A percentile compares a stretch with the other conserved stretches of the same genome.
Evolutionary conservation across 2,888 invertebrate species (phyloP).

Genomic region (Cataglyphis livida): DNA sequence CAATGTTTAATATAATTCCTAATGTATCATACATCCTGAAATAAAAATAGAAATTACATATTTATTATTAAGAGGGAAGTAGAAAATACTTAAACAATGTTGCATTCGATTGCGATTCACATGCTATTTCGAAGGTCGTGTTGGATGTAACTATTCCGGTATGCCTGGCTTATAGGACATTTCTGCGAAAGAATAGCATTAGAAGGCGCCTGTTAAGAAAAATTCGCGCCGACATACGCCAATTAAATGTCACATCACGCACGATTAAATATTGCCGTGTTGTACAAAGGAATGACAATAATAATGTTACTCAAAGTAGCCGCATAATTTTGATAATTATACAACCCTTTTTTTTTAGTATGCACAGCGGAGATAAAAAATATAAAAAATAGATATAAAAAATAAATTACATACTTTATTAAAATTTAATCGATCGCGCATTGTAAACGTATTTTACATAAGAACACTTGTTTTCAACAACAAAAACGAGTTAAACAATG

Average conservation of each 20-base stretch:
- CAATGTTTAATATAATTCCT: not conserved
- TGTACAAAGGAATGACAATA: constrained; percentile 47
- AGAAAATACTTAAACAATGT: constrained; percentile 14
- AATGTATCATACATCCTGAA: not conserved
- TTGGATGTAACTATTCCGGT: constrained; percentile 37
- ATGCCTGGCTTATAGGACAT: constrained; percentile 20
- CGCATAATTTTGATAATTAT: constrained; percentile 49
- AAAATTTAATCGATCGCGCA: constrained; percentile 40
- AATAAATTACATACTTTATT: constrained; percentile 9
- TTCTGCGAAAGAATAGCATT: constrained; percentile 11
- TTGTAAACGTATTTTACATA: not conserved
- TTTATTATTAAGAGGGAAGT: not conserved
- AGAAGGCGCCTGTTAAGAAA: constrained; percentile 19
- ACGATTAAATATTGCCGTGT: constrained; percentile 44
- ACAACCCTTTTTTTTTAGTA: constrained; percentile 7
- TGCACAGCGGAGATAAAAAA: not conserved
- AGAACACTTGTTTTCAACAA: constrained; percentile 21
- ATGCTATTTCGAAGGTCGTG: constrained; percentile 34
- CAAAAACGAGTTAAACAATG: constrained; percentile 34
- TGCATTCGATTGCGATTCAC: constrained; percentile 30
- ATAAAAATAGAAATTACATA: constrained; percentile 30
- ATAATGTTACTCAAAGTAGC: constrained; percentile 46
- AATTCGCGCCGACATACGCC: constrained; percentile 15
- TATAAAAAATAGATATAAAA: too few relatives aligned
- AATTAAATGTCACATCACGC: constrained; percentile 49